Conservation (phyloP, 2,113 vertebrate genomes). For the Osmerus eperlanus region DNA sequence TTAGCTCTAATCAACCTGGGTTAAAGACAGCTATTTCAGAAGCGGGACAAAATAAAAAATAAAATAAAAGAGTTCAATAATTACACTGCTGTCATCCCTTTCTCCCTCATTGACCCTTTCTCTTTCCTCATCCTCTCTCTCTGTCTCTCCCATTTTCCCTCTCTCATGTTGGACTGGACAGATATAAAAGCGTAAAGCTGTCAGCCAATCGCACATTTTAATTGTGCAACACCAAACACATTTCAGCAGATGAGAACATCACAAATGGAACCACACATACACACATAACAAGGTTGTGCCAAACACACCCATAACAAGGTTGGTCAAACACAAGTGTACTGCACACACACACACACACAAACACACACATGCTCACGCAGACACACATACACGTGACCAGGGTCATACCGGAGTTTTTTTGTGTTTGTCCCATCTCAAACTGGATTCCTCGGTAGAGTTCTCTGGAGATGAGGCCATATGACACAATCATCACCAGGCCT, state of each 20-base stretch:
- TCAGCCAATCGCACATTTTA: constrained; percentile 42
- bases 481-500: constrained; percentile 76
- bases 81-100: background rate
- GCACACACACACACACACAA: background rate
- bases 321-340: background rate
- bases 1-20: too few relatives aligned
- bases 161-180: constrained; percentile 40
- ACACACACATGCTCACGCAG: background rate
- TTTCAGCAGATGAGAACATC: constrained; percentile 15
- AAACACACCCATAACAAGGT: too few relatives aligned
- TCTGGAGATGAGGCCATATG: constrained; percentile 77
- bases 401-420: constrained; percentile 64
- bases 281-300: background rate
- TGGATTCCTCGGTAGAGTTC: constrained; percentile 77
- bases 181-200: constrained; percentile 46
- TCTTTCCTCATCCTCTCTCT: background rate
- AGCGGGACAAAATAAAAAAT: too few relatives aligned
- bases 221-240: constrained; percentile 39
- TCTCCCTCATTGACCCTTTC: constrained; percentile 9
- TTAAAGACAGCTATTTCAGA: too few relatives aligned
- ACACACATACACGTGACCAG: background rate
- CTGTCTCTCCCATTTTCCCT: background rate
- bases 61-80: too few relatives aligned
- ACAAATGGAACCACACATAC: constrained; percentile 2
- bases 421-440: constrained; percentile 74